Evolutionary conservation across 2,113 vertebrate genomes (phyloP), one percentile per base, ranked within the genome.

Genomic region (Tricholaema leucomelas): DNA sequence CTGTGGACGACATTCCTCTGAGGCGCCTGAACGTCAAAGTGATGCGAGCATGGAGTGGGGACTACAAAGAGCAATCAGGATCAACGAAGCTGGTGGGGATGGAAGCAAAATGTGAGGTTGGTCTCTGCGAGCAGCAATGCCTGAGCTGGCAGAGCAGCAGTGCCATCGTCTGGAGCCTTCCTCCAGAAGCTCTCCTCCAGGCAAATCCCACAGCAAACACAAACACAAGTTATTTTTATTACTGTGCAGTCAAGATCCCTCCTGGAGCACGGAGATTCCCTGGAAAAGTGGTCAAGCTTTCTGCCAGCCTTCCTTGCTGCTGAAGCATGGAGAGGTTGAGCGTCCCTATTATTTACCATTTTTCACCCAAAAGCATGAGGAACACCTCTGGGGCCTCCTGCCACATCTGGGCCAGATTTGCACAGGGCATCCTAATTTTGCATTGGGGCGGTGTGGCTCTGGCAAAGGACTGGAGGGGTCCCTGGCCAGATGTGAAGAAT

Each of bases 111-210:
- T 24, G 61, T 1, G 25, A 81, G n/a, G 11, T 0, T 6, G 2
- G 11, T 31, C 12, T 23, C 40, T 15, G 38, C 15, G 73, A 79
- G 78, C 42, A 66, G 54, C 0, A 9, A 3, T 15, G 67, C 27
- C 44, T 9, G 35, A 70, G 71, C n/a, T 0, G 2, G 64, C 6
- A 19, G 79, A 91, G 64, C 78, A 21, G 61, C 92, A 81, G 76
- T 88, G 69, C 89, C 96, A 65, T 28, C 95, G 30, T 72, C 91
- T 90, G 91, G 93, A 96, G 73, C 36, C 13, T n/a, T 58, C 23
- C 3, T 1, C 38, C 14, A 3, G 60, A 7, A 8, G 60, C 16
- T 70, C 15, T 17, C 15, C 77, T 56, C 40, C 0, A 1, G 50
- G 38, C 7, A n/a, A 33, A 83, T 8, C 77, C 77, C 24, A 38